These are phyloP conservation scores for Megamerina dolium DNA, from an alignment of 2,888 invertebrate genomes.

Conservation along the genomic window DNA sequence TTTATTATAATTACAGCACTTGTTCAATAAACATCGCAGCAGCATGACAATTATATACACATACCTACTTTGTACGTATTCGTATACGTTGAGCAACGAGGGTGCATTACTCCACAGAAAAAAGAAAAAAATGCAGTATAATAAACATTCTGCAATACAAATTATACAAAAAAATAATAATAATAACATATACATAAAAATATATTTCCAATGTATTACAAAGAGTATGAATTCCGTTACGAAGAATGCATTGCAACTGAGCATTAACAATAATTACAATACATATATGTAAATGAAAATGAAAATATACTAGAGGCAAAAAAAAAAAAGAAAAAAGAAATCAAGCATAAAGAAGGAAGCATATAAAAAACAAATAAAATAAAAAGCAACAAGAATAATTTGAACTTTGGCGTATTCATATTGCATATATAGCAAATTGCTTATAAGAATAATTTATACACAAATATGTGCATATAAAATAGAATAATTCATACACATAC, in stretches of 20 bases:
- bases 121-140: not conserved
- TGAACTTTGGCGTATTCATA: too few relatives aligned
- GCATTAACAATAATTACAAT: not conserved
- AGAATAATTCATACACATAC: too few relatives aligned
- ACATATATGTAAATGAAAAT: not conserved
- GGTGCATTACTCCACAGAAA: not conserved
- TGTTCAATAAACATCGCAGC: too few relatives aligned
- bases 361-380: not conserved
- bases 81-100: not conserved
- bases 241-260: not conserved
- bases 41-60: too few relatives aligned
- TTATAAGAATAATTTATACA: too few relatives aligned
- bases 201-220: not conserved
- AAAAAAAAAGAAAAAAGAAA: not conserved
- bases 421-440: too few relatives aligned
- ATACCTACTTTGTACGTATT: too few relatives aligned
- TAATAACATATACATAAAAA: not conserved
- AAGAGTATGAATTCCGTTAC: conserved; percentile 2
- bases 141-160: too few relatives aligned
- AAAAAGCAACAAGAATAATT: not conserved
- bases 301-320: not conserved
- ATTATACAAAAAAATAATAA: not conserved
- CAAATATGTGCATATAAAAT: too few relatives aligned
- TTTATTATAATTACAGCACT: too few relatives aligned
- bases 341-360: not conserved